Conservation (phyloP, 37 sponge, comb jelly and placozoan species). For the Aphrocallistes beatrix region DNA sequence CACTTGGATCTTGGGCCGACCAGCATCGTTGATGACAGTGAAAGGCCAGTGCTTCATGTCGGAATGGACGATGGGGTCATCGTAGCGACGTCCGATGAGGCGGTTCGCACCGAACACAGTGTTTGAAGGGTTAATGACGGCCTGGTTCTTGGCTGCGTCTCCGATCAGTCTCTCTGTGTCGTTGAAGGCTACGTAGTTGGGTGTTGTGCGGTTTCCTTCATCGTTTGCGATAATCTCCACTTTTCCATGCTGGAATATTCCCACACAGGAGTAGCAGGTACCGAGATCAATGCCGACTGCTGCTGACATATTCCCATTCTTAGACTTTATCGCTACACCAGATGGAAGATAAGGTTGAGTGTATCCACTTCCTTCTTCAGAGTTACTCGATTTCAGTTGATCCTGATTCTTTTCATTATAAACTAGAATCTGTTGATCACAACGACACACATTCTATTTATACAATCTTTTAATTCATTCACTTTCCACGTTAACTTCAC, state of each 20-base stretch:
- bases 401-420: no score
- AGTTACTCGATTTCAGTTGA: no score
- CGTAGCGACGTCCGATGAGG: slow-evolving; percentile 71
- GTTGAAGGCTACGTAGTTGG: slow-evolving; percentile 96
- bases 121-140: slow-evolving; percentile 92
- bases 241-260: slow-evolving; percentile 95
- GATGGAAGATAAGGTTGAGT: no score
- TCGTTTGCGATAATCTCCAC: slow-evolving; percentile 99
- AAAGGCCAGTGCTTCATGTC: slow-evolving; percentile 99
- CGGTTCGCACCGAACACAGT: slow-evolving; percentile 95
- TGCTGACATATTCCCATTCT: no score
- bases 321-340: no score
- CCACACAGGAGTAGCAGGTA: slow-evolving; percentile 89
- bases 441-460: no score
- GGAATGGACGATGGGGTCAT: slow-evolving; percentile 48
- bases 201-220: slow-evolving; percentile 96
- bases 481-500: no score
- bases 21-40: slow-evolving; percentile 63
- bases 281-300: slow-evolving; percentile 90
- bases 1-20: slow-evolving; percentile 80
- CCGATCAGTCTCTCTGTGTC: slow-evolving; percentile 96
- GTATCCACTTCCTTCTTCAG: no score
- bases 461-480: no score
- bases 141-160: slow-evolving; percentile 96
- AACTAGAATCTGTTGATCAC: no score